Conservation (phyloP, 2,888 invertebrate species). For the Leptopilina drosophilae region DNA sequence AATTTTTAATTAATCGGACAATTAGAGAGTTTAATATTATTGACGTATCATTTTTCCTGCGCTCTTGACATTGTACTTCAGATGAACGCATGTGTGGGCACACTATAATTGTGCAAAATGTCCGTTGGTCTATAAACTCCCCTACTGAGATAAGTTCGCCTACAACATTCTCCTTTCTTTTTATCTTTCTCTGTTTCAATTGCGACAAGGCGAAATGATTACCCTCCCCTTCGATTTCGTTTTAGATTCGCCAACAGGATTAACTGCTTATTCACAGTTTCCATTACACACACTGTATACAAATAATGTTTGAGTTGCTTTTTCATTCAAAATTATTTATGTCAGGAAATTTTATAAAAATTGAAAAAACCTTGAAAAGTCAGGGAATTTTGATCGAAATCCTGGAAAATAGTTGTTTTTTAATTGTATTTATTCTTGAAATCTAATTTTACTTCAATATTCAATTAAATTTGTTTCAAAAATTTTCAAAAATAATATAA, state of each 20-base stretch:
- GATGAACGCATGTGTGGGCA: conserved; percentile 18
- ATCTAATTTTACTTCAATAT: too few species aligned
- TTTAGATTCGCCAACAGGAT: background rate
- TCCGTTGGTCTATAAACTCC: conserved; percentile 51
- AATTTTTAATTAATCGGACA: too few species aligned
- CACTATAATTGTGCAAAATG: conserved; percentile 51
- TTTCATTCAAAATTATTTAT: too few species aligned
- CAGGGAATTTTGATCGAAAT: too few species aligned
- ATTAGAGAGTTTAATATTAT: background rate
- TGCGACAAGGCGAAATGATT: background rate
- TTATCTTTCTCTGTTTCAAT: background rate
- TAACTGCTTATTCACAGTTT: background rate
- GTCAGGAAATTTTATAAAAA: too few species aligned
- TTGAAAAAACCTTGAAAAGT: too few species aligned
- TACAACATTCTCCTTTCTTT: conserved; percentile 8
- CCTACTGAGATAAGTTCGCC: conserved; percentile 54
- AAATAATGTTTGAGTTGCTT: background rate
- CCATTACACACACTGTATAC: background rate
- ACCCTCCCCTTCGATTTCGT: background rate
- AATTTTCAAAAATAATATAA: too few species aligned
- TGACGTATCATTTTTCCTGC: background rate
- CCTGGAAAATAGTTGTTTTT: too few species aligned
- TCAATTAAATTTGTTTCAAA: too few species aligned
- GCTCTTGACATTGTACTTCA: conserved; percentile 29
- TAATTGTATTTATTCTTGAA: too few species aligned